These are phyloP conservation scores for Drosophila rufa DNA, from an alignment of 1,140 invertebrate species.

Conservation along the genomic window DNA sequence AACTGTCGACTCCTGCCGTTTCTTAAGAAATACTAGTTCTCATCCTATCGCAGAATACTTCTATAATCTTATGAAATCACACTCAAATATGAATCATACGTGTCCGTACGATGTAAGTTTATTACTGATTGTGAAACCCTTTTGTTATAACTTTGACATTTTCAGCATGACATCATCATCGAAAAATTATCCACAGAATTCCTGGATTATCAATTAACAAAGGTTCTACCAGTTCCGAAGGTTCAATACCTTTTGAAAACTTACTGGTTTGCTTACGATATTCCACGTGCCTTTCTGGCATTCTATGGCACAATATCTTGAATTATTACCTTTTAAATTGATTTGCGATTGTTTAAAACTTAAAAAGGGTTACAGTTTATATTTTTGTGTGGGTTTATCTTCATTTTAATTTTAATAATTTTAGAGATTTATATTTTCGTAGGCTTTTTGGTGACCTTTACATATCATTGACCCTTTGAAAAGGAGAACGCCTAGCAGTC, in stretches of 20 bases:
- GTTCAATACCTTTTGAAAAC: conserved; percentile 1
- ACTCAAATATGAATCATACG: conserved; percentile 12
- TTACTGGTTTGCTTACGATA: conserved; percentile 1
- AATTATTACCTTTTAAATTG: too few relatives aligned
- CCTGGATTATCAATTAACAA: not conserved
- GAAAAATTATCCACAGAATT: not conserved
- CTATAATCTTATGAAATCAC: not conserved
- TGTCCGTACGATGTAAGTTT: conserved; percentile 10
- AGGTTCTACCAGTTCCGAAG: conserved; percentile 8
- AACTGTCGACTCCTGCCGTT: conserved; percentile 3
- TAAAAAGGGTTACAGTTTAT: not conserved
- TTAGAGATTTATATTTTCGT: not conserved
- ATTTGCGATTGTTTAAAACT: not conserved
- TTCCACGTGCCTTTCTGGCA: not conserved
- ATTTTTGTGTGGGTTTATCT: too few relatives aligned
- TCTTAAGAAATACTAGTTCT: not conserved
- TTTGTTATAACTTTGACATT: not conserved
- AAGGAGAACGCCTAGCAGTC: not conserved
- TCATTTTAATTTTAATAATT: too few relatives aligned
- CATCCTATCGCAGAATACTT: not conserved
- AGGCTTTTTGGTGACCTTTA: conserved; percentile 1
- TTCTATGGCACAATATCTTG: not conserved
- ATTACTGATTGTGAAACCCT: not conserved
- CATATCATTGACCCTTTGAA: conserved; percentile 29
- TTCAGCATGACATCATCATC: conserved; percentile 10